Percentiles rank a stretch among this genome's conserved stretches.
phyloP scores from a whole-genome alignment of 2,797 vertebrate genomes.

The Phrynocephalus forsythii region DNA sequence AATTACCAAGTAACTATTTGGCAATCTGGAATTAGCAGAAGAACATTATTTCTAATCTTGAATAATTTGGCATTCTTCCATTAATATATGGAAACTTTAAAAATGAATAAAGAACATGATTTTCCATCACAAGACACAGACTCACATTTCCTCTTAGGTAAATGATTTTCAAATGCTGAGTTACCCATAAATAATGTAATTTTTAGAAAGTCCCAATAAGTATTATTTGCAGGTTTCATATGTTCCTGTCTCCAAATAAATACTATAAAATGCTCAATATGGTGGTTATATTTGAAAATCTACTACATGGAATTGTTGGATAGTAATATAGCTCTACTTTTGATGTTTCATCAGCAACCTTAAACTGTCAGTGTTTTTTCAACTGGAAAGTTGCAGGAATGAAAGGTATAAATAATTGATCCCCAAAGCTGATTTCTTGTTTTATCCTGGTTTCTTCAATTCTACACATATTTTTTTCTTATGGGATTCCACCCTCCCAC shows the following conservation, averaged over 20 bases:
- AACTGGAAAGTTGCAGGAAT: neutral
- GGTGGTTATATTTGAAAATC: neutral
- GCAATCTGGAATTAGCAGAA: neutral
- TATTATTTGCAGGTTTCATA: neutral
- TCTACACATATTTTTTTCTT: neutral
- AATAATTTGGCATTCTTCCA: neutral
- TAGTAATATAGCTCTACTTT: slow-evolving; percentile 25
- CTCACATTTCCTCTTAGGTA: neutral
- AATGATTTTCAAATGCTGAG: neutral
- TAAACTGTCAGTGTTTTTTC: slow-evolving; percentile 13
- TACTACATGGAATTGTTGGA: neutral
- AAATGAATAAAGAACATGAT: neutral
- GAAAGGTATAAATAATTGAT: slow-evolving; percentile 16
- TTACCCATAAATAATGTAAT: neutral
- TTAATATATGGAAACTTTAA: neutral
- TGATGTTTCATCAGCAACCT: slow-evolving; percentile 23
- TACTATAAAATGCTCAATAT: neutral
- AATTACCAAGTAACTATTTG: neutral
- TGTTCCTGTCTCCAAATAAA: neutral
- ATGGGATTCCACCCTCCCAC: neutral
- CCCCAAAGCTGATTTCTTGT: slow-evolving; percentile 16
- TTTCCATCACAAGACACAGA: slow-evolving; percentile 3
- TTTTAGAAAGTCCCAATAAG: neutral
- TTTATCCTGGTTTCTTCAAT: slow-evolving; percentile 20
- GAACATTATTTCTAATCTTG: neutral